Evolutionary conservation across 2,888 invertebrate genomes (phyloP).

Genomic region (Hypselothyrea guttata): DNA sequence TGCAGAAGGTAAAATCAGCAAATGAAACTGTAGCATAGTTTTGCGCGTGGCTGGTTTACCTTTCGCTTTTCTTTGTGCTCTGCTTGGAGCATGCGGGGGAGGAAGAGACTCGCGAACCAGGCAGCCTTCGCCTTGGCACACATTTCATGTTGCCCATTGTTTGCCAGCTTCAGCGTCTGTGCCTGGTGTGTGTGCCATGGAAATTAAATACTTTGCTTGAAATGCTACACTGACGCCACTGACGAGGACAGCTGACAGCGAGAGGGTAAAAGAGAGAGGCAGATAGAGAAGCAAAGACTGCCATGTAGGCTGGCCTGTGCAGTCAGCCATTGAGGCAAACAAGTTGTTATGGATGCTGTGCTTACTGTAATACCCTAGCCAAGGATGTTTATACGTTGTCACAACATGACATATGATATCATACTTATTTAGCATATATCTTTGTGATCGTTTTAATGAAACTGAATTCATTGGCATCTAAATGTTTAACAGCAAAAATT

Average conservation of each 20-base stretch:
- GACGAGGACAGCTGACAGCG: slow-evolving; percentile 45
- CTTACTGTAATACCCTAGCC: slow-evolving; percentile 4
- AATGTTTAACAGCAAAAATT: too few species aligned
- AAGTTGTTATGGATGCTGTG: slow-evolving; percentile 57
- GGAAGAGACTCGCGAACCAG: slow-evolving; percentile 26
- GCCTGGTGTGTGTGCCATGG: slow-evolving; percentile 45
- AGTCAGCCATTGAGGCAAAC: slow-evolving; percentile 38
- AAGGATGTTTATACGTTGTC: too few species aligned
- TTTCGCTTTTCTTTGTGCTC: slow-evolving; percentile 35
- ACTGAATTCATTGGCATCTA: too few species aligned
- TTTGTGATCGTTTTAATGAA: slow-evolving; percentile 17
- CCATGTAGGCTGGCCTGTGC: slow-evolving; percentile 4
- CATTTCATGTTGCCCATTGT: slow-evolving; percentile 58
- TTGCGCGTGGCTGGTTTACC: slow-evolving; percentile 45
- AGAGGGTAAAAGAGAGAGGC: slow-evolving; percentile 2
- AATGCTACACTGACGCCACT: slow-evolving; percentile 62
- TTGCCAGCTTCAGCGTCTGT: slow-evolving; percentile 10
- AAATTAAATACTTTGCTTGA: slow-evolving; percentile 77
- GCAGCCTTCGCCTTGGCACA: slow-evolving; percentile 77
- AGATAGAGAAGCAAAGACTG: background rate
- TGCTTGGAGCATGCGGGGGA: background rate
- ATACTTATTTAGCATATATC: background rate
- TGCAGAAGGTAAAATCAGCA: background rate
- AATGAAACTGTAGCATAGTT: slow-evolving; percentile 49
- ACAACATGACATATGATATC: too few species aligned